Base-by-base conservation (phyloP, 2,888 invertebrate species). In the Drosophila trichaetosa region DNA sequence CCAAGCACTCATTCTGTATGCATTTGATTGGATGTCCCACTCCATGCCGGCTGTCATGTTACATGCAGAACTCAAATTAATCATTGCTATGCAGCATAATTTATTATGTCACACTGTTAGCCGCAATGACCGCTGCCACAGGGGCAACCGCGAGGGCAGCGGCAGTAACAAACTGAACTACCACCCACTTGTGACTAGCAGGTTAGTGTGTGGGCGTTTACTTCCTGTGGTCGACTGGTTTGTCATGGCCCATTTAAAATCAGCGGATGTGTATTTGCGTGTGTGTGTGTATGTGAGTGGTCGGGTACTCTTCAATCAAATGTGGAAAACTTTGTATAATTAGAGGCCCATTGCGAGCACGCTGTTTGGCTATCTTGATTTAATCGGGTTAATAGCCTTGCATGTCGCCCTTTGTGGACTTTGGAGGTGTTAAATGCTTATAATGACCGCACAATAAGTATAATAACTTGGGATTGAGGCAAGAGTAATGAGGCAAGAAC, bases 41-140 rank as follows among this genome's bases (percentile, higher is more conserved):
- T 58, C 69, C 76, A 54, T 60, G 54, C 29, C 64, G 70, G 38
- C 74, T 83, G 87, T 87, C 89, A 89, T 78, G 85, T 84, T 66
- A 75, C 76, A 84, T 83, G 73, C 87, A 82, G 73, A 81, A 82
- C 82, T 74, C 87, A 77, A 87, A 87, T 87, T 87, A 87, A 87
- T 87, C 87, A 87, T 90, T 72, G 89, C 75, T 76, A 73, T 84
- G 89, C 85, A 87, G 85, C 89, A 90, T 87, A 90, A 87, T 87
- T 87, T 90, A 87, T 87, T 90, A 89, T 90, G 89, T 87, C 87
- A 84, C 85, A 90, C 82, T 82, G 82, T 53, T 63, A 57, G 74
- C 78, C 84, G 65, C 83, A 82, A 24, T 52, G 57, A 69, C 60
- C 76, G 33, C 67, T 60, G 24, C 48, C 29, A 18, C 40, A n/a